Conservation (phyloP, 2,797 vertebrate genomes). For the Sebastes taczanowskii region DNA sequence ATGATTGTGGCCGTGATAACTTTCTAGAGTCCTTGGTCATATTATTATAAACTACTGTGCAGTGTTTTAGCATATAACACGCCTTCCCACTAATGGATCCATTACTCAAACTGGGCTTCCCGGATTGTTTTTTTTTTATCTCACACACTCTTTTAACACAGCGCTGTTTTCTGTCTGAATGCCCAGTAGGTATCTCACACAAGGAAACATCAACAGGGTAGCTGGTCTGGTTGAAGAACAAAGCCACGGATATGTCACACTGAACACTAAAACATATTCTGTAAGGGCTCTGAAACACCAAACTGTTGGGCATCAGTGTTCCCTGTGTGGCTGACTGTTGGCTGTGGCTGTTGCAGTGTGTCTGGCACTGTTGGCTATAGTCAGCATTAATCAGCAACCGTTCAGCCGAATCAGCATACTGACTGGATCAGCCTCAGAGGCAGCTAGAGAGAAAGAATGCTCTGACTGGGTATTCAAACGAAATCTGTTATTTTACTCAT, state of each 20-base stretch:
- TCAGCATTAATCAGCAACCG: conserved; percentile 4
- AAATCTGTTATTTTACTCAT: neutral
- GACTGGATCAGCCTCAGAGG: neutral
- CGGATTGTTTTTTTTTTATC: no score
- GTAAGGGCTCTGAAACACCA: neutral
- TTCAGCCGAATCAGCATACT: conserved; percentile 10
- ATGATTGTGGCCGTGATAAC: neutral
- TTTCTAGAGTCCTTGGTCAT: neutral
- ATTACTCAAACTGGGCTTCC: no score
- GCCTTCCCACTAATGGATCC: no score
- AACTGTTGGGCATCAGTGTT: neutral
- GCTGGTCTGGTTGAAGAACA: neutral
- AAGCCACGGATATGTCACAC: neutral
- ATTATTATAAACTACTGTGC: neutral
- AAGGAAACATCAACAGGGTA: neutral
- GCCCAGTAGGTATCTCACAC: neutral
- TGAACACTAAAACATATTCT: neutral
- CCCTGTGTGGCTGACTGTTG: neutral
- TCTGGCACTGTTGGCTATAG: neutral
- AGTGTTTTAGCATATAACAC: neutral
- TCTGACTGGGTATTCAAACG: neutral
- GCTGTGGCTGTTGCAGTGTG: neutral
- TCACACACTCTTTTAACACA: neutral
- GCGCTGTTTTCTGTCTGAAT: neutral
- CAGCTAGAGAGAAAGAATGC: neutral